Evolutionary conservation across 2,888 invertebrate genomes (phyloP), one percentile per base, ranked within the genome.

Genomic region (Drosophila recens): DNA sequence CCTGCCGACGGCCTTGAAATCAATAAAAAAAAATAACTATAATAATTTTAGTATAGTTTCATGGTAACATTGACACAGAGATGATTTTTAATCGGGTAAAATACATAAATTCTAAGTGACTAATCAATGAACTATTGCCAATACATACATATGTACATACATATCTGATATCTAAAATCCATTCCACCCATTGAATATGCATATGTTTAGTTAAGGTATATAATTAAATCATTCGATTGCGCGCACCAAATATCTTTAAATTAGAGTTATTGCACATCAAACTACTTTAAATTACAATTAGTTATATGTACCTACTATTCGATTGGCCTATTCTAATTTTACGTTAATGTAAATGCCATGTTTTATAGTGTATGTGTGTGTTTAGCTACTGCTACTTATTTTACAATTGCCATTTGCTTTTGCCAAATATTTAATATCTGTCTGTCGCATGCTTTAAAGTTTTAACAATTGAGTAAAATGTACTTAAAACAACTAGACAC

Each of bases 131-230:
- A 20, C 11, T 20, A 20, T 43, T 20, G 20, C 15, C 4, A 42
- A 15, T 17, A 4, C 42, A 17, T 42, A 8, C 42, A 17, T 42
- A 17, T 17, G 17, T 17, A 10, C 15, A 8, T 20, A 20, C 20
- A 8, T 20, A n/a, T 6, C 15, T 8, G 23, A 27, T 11, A 57
- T 33, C 11, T 11, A 36, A 15, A 27, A 15, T 57, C 1, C 36
- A 51, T 51, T 51, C 0, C 33, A 51, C 13, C 30, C 33, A 36
- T 38, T 52, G 27, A 23, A 49, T 36, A 43, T 53, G 53, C 49
- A 61, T 53, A 46, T 62, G 27, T 40, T 52, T 61, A 78, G 51
- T 38, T 75, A 67, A 78, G 75, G 61, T 72, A 61, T 38, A 13
- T 38, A 53, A 15, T 51, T 48, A 53, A 43, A 63, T 62, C 43